Evolutionary conservation across 2,797 vertebrate species (phyloP), one percentile per base, ranked within the genome.

Genomic region (Trichosurus vulpecula): DNA sequence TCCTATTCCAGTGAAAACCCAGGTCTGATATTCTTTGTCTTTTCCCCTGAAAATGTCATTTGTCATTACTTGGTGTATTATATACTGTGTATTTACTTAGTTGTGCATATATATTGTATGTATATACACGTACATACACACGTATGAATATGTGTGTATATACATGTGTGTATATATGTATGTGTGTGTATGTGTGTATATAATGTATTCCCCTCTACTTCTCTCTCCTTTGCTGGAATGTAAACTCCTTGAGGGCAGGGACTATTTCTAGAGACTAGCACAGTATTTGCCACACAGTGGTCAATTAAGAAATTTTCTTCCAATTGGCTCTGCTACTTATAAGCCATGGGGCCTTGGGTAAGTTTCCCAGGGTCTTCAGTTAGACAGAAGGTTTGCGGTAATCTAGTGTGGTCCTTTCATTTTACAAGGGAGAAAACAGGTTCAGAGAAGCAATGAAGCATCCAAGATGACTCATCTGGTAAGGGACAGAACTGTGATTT

Each of bases 61-160:
- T 66, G n/a, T 61, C 13, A 13, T 66, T 66, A 66, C 31, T n/a
- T 2, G 4, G 3, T 4, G 35, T 66, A n/a, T 66, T n/a, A 35
- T 66, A n/a, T n/a, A 66, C 31, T 58, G 10, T 66, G 31, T 1
- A 16, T 66, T n/a, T n/a, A 35, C 31, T 66, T n/a, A 58, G 29
- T 58, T 74, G 61, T n/a, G 16, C 6, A n/a, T 19, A 19, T n/a
- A 6, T 35, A 35, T 12, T 61, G 4, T 14, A 35, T 4, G 35
- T 12, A 35, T 13, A 35, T 35, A 35, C 4, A 31, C 3, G 30
- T 29, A 2, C 3, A 35, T 13, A 35, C n/a, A 16, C 0, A 66
- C n/a, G 1, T n/a, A 57, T 29, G 27, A 6, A 58, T 3, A 58
- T 13, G 3, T 16, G 2, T n/a, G 0, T 0, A n/a, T 66, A 14